Evolutionary conservation across 2,888 invertebrate species (phyloP), one percentile per base, ranked within the genome.

Genomic region (Agonopterix arenella): DNA sequence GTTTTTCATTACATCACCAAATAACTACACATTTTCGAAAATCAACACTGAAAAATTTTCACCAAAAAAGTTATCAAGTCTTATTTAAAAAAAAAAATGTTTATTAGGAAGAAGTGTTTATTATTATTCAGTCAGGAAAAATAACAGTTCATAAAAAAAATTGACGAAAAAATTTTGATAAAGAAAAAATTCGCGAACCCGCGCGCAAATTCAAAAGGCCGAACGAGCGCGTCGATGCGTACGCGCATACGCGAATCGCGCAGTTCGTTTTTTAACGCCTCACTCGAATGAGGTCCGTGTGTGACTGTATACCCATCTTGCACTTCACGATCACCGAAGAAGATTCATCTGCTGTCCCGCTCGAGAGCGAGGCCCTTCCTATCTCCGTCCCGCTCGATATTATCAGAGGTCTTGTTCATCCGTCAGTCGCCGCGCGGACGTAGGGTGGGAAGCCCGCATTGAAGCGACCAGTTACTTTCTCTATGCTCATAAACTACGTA

Each of bases 281-380:
- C 80, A 80, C 88, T 86, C 88, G 80, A 80, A 83, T 85, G 80
- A 75, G 84, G 89, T 78, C 80, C 83, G 86, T 83, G 78, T 86
- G 85, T 85, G 86, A 86, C 89, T 88, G 88, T 84, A 80, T 79
- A 83, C 83, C 82, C 85, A 88, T 88, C 88, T 85, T 81, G 84
- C 80, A 83, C 85, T 83, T 84, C 81, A 75, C 84, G 85, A 84
- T 84, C 84, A 80, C 83, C 84, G 85, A 88, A 88, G 88, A 89
- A 84, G 89, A 88, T 80, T 82, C 88, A 69, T 76, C 67, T 52
- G 41, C 64, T 60, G 55, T 85, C 84, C 58, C 75, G 54, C 66
- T 86, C 77, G 54, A 69, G 50, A 78, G 36, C 53, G 16, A 40
- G 37, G 47, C 18, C 51, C 48, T 53, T 50, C 55, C 61, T 79